Evolutionary conservation across 2,113 vertebrate genomes (phyloP).

Genomic region (Formicarius rufipectus): DNA sequence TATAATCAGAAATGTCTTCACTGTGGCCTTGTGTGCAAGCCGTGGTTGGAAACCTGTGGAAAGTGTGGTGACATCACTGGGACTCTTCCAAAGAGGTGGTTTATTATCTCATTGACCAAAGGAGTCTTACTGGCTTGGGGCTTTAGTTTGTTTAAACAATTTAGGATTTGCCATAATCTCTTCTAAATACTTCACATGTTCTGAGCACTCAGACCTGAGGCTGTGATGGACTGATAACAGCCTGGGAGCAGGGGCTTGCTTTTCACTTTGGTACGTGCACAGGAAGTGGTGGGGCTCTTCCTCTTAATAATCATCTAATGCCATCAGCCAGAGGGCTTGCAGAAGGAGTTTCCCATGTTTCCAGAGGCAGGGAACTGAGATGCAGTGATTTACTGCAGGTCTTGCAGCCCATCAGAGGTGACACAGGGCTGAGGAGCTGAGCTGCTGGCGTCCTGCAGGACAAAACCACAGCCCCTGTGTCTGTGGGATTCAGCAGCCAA

Average conservation of each 20-base stretch:
- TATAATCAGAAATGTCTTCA: neutral
- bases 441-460: neutral
- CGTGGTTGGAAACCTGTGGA: neutral
- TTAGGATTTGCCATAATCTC: neutral
- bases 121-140: neutral
- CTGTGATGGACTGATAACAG: neutral
- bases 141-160: neutral
- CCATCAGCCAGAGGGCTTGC: neutral
- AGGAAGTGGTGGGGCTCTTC: neutral
- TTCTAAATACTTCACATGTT: neutral
- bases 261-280: neutral
- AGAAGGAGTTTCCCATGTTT: neutral
- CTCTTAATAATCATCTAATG: neutral
- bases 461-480: rapidly evolving
- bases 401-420: rapidly evolving
- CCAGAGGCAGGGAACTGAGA: neutral
- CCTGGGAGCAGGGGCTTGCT: neutral
- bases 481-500: neutral
- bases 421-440: neutral
- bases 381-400: neutral
- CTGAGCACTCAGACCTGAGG: neutral
- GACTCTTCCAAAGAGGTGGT: neutral
- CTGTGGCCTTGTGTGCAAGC: neutral
- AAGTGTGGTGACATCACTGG: slow-evolving; percentile 9
- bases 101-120: slow-evolving; percentile 53